Evolutionary conservation across 2,797 vertebrate species (phyloP).

Genomic region (Melanotaenia pygmaea): DNA sequence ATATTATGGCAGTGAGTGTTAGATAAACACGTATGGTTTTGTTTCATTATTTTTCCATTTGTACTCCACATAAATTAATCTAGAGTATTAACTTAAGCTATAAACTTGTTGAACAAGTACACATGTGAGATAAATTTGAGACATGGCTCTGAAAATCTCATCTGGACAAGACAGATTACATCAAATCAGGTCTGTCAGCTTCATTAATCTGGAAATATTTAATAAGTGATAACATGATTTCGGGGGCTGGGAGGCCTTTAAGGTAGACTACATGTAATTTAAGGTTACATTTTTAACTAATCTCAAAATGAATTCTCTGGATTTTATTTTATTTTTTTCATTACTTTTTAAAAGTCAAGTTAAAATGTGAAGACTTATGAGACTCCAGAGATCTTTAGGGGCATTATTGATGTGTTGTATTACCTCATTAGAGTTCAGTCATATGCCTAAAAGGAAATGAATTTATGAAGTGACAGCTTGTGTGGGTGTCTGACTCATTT

Average conservation of each 20-base stretch:
- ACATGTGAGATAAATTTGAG: background rate
- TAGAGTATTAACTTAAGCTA: background rate
- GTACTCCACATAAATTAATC: background rate
- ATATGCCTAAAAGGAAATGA: background rate
- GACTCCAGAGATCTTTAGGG: too few relatives aligned
- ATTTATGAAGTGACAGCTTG: background rate
- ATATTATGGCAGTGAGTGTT: background rate
- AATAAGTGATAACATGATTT: background rate
- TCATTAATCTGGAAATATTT: background rate
- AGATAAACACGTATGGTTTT: background rate
- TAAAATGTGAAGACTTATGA: too few relatives aligned
- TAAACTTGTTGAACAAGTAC: background rate
- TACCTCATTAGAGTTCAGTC: too few relatives aligned
- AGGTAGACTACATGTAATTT: background rate
- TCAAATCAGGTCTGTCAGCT: slow-evolving; percentile 17
- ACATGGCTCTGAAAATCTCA: background rate
- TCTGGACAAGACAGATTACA: background rate
- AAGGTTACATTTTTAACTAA: too few relatives aligned
- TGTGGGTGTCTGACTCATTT: background rate
- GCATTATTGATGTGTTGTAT: too few relatives aligned
- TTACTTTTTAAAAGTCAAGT: too few relatives aligned
- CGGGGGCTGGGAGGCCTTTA: background rate
- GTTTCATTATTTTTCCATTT: background rate
- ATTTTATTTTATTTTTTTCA: too few relatives aligned
- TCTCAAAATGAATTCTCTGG: too few relatives aligned